Evolutionary conservation across 2,888 invertebrate species (phyloP), one percentile per base, ranked within the genome.

Genomic region (Xestia xanthographa): DNA sequence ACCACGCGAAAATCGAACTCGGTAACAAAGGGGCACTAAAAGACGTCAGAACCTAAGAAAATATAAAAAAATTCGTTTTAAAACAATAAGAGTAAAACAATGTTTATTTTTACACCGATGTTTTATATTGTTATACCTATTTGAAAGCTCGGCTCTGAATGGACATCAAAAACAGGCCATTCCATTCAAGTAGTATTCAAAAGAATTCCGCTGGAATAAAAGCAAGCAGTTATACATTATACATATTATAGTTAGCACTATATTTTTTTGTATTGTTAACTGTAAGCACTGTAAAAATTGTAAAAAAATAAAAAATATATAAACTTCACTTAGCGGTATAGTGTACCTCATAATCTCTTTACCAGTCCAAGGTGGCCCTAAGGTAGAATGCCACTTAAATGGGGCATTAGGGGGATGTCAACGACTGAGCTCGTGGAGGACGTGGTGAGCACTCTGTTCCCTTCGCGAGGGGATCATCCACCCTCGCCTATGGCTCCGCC

Each of bases 81-180:
- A 72, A 73, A 34, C n/a, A 29, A 34, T 41, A n/a, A 12, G 29
- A 17, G 20, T 12, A 43, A 29, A 29, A 34, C 73, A 73, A 43
- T 56, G 29, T 26, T 2, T 26, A 26, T 38, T 34, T 38, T 58
- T n/a, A 43, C 17, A 53, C 41, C 50, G 56, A 12, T 8, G 5
- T 26, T 45, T 11, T 2, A 34, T 56, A 14, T 41, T 22, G 22
- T 38, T 74, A 22, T 12, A 3, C 34, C 34, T 34, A 58, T 75
- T 45, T 29, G 20, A 74, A 58, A 26, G n/a, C 12, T 9, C 12
- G 12, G 22, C 34, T 74, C 58, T 45, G 45, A 74, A 75, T 45
- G 20, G 38, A 9, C 60, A 41, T 41, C 22, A 58, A 45, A 34
- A 43, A 26, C 75, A 22, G 22, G 45, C 11, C 43, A 34, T 73